Evolutionary conservation across 2,113 vertebrate genomes (phyloP).

Genomic region (Strix aluco): DNA sequence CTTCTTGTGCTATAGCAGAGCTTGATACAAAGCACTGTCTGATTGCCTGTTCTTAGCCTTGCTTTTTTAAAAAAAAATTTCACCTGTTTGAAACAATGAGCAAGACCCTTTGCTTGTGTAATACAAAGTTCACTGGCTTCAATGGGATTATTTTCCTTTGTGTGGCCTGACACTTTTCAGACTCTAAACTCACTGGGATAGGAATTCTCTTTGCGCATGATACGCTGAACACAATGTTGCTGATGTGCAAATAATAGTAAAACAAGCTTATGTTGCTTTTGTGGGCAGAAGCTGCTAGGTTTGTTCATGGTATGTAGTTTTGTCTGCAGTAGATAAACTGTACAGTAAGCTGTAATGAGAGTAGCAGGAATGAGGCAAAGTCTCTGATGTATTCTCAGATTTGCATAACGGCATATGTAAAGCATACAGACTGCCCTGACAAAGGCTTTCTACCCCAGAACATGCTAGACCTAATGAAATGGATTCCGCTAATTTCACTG

Average conservation of each 20-base stretch:
- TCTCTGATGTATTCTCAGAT: not conserved
- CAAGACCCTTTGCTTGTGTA: not conserved
- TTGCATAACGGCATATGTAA: not conserved
- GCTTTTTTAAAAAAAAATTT: not conserved
- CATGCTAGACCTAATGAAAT: not conserved
- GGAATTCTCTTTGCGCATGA: not conserved
- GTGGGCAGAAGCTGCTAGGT: not conserved
- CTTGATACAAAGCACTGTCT: not conserved
- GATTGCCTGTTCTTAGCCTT: not conserved
- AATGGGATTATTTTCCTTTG: not conserved
- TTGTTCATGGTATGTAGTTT: not conserved
- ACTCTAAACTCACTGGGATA: not conserved
- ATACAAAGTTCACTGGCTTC: not conserved
- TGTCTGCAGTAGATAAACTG: not conserved
- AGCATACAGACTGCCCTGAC: not conserved
- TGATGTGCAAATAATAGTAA: not conserved
- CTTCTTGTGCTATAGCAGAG: not conserved
- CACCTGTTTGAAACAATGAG: not conserved
- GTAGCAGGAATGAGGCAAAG: not conserved
- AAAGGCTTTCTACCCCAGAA: not conserved
- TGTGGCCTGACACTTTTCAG: not conserved
- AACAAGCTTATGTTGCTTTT: constrained; percentile 12
- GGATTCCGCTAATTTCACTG: not conserved
- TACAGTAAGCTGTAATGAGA: not conserved
- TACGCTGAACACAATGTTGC: not conserved